A percentile compares a stretch with the other conserved stretches of the same genome.
These are phyloP conservation scores for Nyctereutes procyonoides DNA, from an alignment of 2,113 vertebrate species.

Conservation along the genomic window DNA sequence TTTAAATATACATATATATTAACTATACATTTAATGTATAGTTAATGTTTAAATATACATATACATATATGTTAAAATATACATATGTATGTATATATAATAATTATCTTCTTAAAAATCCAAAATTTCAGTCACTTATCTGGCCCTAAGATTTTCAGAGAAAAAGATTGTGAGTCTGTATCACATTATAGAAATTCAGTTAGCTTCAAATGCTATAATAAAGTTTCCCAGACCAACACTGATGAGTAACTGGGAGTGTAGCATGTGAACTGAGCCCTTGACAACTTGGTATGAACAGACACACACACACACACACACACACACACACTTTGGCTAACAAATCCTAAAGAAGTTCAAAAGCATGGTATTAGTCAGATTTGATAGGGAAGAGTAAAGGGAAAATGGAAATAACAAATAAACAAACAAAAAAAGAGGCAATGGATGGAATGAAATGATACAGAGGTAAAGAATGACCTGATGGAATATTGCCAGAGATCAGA, in stretches of 20 bases:
- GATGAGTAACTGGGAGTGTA: background rate
- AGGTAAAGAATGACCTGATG: background rate
- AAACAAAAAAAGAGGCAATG: background rate
- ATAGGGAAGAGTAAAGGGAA: background rate
- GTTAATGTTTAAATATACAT: background rate
- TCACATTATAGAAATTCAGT: background rate
- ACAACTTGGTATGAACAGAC: background rate
- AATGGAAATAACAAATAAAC: background rate
- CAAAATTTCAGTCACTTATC: background rate
- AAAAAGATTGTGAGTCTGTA: background rate
- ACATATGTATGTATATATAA: background rate
- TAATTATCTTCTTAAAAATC: constrained; percentile 8
- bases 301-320: background rate
- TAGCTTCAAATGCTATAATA: background rate
- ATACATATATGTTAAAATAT: background rate
- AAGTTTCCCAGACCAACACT: background rate
- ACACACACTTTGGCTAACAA: background rate
- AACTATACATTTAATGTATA: too few relatives aligned
- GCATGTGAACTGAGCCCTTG: background rate
- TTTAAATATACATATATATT: too few relatives aligned
- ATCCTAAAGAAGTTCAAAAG: background rate
- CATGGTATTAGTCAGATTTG: background rate
- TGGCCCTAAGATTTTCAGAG: background rate
- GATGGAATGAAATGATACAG: background rate
- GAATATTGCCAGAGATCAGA: background rate